Evolutionary conservation across 2,888 invertebrate genomes (phyloP).

Genomic region (Endomychus coccineus): DNA sequence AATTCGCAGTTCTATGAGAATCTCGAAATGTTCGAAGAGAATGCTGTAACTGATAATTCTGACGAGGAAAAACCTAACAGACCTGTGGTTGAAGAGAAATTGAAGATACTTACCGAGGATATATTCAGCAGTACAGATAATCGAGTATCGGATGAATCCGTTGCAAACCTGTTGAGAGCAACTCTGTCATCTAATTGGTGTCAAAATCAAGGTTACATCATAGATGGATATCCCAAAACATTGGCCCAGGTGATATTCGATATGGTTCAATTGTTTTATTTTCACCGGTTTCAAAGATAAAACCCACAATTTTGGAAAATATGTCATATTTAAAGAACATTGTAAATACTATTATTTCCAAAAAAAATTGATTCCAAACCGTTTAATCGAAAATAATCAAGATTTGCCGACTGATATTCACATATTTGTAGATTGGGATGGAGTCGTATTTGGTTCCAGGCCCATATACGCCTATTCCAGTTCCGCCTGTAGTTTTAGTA

Average conservation of each 20-base stretch:
- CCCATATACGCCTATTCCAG: no score
- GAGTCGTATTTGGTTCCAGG: no score
- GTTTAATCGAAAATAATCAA: no score
- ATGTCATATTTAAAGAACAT: no score
- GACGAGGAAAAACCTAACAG: slow-evolving; percentile 32
- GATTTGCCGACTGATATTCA: no score
- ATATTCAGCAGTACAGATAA: slow-evolving; percentile 34
- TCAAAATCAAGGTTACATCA: slow-evolving; percentile 65
- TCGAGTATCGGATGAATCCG: slow-evolving; percentile 40
- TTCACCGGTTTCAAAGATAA: not conserved
- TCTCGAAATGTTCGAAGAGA: no score
- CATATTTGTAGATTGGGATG: no score
- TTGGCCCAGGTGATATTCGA: slow-evolving; percentile 43
- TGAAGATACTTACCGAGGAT: slow-evolving; percentile 37
- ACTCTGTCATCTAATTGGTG: slow-evolving; percentile 53
- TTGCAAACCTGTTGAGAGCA: slow-evolving; percentile 46
- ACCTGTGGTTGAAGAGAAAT: slow-evolving; percentile 39
- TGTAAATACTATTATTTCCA: no score
- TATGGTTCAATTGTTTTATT: not conserved
- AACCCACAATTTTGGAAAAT: no score
- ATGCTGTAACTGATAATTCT: slow-evolving; percentile 17
- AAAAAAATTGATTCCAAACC: no score
- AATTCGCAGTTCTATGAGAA: no score
- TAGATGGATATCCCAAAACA: slow-evolving; percentile 66
- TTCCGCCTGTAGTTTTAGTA: no score